A percentile compares a stretch with the other conserved stretches of the same genome.
These are phyloP conservation scores for Calameuta idolon DNA, from an alignment of 2,888 invertebrate genomes.

Conservation along the genomic window DNA sequence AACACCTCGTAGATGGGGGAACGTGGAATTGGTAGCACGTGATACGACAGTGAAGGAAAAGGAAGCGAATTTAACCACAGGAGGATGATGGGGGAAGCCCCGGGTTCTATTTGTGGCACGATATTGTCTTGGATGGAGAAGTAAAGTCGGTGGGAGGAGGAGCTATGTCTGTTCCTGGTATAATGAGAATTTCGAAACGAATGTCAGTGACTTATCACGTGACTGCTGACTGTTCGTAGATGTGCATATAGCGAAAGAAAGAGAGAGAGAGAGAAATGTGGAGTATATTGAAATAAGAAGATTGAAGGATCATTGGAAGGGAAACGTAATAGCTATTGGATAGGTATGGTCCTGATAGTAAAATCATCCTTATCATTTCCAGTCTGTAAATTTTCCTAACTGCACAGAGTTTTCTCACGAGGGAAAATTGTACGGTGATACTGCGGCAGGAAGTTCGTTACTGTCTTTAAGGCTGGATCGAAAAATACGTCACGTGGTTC, in stretches of 20 bases:
- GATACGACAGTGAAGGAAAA: background rate
- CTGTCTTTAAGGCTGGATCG: background rate
- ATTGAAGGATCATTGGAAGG: background rate
- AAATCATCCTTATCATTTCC: background rate
- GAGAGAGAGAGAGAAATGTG: background rate
- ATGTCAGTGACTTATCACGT: conserved; percentile 19
- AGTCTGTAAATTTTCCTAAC: background rate
- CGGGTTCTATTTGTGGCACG: background rate
- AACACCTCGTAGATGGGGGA: background rate
- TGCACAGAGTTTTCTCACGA: background rate
- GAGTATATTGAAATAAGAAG: background rate
- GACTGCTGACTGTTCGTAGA: conserved; percentile 9
- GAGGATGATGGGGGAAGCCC: background rate
- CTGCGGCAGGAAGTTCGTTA: background rate
- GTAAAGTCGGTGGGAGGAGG: background rate
- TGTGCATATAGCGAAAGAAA: conserved; percentile 2
- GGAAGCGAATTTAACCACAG: background rate
- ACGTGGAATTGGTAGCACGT: background rate
- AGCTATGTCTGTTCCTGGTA: background rate
- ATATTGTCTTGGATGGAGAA: background rate
- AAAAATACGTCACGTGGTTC: background rate
- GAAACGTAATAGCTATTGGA: background rate
- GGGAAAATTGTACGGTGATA: background rate
- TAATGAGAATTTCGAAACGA: conserved; percentile 18
- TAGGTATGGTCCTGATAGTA: background rate